Conservation (phyloP, 2,113 vertebrate genomes). For the Martes martes region DNA sequence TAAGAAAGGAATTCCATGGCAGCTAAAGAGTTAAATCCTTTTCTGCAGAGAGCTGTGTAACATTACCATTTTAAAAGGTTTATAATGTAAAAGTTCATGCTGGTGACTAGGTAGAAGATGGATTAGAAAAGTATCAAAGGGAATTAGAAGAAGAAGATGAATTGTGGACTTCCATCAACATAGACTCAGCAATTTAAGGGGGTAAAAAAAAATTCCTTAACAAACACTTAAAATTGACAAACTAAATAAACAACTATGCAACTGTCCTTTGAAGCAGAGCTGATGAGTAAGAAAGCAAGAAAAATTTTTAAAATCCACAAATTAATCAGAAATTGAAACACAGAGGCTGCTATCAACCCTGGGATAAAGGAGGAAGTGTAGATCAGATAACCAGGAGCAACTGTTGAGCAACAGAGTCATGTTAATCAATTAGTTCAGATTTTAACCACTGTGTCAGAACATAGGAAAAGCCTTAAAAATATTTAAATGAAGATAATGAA, state of each 20-base stretch:
- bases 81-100: neutral
- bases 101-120: neutral
- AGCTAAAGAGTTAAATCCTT: neutral
- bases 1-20: neutral
- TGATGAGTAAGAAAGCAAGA: neutral
- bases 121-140: neutral
- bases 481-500: neutral
- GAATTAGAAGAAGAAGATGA: neutral
- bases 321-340: neutral
- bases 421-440: neutral
- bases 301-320: neutral
- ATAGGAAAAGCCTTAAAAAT: neutral
- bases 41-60: neutral
- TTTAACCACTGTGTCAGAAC: neutral
- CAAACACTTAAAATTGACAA: neutral
- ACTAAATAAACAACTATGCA: neutral
- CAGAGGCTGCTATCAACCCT: neutral
- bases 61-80: neutral
- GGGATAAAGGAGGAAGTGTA: too few species aligned
- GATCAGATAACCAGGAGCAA: fast-evolving
- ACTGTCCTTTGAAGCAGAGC: neutral
- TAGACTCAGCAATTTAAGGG: neutral
- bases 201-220: neutral
- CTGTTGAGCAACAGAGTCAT: neutral
- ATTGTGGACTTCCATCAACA: neutral